A percentile compares a stretch with the other conserved stretches of the same genome.
phyloP scores from a whole-genome alignment of 2,888 invertebrate genomes.

The Icerya purchasi region DNA sequence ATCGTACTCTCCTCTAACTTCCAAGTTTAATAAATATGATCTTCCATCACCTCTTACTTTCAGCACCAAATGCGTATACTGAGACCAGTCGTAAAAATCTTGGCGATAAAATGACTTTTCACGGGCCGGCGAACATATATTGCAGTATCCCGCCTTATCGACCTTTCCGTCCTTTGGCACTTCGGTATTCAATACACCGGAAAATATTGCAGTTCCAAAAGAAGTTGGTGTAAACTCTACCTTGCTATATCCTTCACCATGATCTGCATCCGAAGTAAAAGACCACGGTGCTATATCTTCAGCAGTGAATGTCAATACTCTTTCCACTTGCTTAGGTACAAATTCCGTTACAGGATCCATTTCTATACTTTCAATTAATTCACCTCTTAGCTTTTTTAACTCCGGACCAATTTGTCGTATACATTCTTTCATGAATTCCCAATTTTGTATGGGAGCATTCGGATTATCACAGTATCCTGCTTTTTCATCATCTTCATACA shows the following conservation, averaged over 20 bases:
- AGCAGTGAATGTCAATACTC: background rate
- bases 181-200: background rate
- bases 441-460: background rate
- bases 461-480: background rate
- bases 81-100: constrained; percentile 45
- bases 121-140: background rate
- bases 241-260: background rate
- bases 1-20: constrained; percentile 54
- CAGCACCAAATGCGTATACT: constrained; percentile 53
- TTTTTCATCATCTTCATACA: background rate
- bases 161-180: background rate
- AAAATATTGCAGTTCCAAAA: background rate
- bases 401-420: background rate
- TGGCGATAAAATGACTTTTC: constrained; percentile 64
- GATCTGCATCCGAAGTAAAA: background rate
- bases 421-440: background rate
- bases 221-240: background rate
- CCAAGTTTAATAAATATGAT: constrained; percentile 61
- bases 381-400: background rate
- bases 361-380: background rate
- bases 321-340: background rate
- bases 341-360: background rate
- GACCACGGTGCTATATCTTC: background rate
- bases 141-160: background rate
- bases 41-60: constrained; percentile 85